A percentile compares a stretch with the other conserved stretches of the same genome.
Evolutionary conservation across 2,888 invertebrate species (phyloP).

Genomic region (Agriopis leucophaearia): DNA sequence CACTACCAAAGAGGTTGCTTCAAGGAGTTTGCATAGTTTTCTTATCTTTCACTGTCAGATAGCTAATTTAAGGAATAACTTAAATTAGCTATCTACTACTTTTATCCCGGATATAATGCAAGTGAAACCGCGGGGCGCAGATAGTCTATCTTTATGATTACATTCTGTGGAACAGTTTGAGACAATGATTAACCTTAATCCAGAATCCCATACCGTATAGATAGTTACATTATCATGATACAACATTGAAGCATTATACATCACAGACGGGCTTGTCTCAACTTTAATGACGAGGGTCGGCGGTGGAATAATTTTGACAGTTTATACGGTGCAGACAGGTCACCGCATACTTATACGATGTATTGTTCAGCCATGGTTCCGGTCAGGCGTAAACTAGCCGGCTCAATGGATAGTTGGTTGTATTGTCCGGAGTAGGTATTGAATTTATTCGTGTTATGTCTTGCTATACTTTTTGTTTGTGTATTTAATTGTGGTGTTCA

Average conservation of each 20-base stretch:
- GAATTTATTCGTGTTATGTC: too few relatives aligned
- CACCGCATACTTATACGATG: constrained; percentile 4
- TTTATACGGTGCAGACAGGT: constrained; percentile 38
- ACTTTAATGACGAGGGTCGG: constrained; percentile 73
- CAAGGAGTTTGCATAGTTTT: too few relatives aligned
- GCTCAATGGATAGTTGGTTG: neutral
- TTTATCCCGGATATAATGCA: too few relatives aligned
- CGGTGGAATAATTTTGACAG: constrained; percentile 56
- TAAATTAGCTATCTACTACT: too few relatives aligned
- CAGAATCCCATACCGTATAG: neutral
- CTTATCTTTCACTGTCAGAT: too few relatives aligned
- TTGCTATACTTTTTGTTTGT: too few relatives aligned
- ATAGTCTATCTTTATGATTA: neutral
- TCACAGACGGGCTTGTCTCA: constrained; percentile 50
- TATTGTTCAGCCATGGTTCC: constrained; percentile 1
- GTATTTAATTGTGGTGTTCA: too few relatives aligned
- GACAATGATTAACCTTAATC: constrained; percentile 7
- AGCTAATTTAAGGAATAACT: too few relatives aligned
- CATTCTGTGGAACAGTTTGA: neutral
- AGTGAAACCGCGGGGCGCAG: too few relatives aligned
- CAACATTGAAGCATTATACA: constrained; percentile 54
- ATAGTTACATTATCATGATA: constrained; percentile 36
- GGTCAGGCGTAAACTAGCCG: neutral
- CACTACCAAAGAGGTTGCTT: too few relatives aligned
- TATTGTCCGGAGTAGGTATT: neutral